A percentile compares a stretch with the other conserved stretches of the same genome.
Evolutionary conservation across 2,888 invertebrate species (phyloP).

Genomic region (Vanessa cardui): DNA sequence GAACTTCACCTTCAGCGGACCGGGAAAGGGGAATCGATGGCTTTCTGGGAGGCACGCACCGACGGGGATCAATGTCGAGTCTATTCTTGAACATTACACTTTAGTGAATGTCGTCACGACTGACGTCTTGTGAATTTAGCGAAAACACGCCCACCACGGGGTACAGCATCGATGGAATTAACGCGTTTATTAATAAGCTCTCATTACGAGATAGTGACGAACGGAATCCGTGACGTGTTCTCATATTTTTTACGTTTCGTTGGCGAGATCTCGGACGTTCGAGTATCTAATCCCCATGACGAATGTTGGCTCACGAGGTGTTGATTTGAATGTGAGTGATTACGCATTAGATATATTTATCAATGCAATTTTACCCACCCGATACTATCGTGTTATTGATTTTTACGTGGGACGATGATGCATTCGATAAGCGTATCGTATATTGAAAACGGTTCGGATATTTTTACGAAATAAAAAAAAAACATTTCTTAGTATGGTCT

Average conservation of each 20-base stretch:
- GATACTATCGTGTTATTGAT: conserved; percentile 24
- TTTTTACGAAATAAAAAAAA: not conserved
- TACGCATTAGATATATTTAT: not conserved
- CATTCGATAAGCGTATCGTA: conserved; percentile 13
- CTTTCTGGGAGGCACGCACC: conserved; percentile 28
- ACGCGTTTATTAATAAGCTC: conserved; percentile 33
- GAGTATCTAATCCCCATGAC: conserved; percentile 23
- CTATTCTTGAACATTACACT: conserved; percentile 30
- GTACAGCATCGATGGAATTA: conserved; percentile 30
- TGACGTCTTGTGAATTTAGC: conserved; percentile 25
- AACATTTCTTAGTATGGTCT: not conserved
- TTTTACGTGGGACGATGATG: conserved; percentile 20
- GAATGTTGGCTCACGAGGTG: conserved; percentile 28
- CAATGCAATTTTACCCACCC: not conserved
- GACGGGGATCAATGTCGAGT: conserved; percentile 34
- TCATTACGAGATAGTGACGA: conserved; percentile 32
- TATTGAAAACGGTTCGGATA: not conserved
- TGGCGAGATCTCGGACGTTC: conserved; percentile 36
- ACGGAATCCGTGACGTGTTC: conserved; percentile 33
- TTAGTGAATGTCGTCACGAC: conserved; percentile 29
- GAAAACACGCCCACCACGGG: conserved; percentile 20
- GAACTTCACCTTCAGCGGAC: conserved; percentile 32
- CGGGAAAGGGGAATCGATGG: conserved; percentile 22
- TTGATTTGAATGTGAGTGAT: not conserved
- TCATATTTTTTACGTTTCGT: conserved; percentile 24